Evolutionary conservation across 1,140 invertebrate genomes (phyloP), one percentile per base, ranked within the genome.

Genomic region (Zeugodacus cucurbitae): DNA sequence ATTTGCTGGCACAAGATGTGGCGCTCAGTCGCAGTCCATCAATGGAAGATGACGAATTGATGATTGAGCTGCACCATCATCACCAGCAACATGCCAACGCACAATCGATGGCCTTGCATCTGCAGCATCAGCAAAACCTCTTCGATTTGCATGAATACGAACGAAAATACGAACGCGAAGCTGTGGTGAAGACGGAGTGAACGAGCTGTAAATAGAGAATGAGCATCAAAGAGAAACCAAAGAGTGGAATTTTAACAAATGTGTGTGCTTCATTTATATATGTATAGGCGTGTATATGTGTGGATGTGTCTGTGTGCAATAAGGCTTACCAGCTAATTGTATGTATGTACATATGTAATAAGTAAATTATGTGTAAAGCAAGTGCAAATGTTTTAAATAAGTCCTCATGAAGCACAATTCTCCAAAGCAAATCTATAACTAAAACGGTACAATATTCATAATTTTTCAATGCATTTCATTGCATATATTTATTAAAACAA

Each of bases 151-250:
- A 92, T 29, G 91, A 92, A 54, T 90, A 91, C 34, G 91, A 89
- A 11, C 89, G 92, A 7, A 93, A 93, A 89, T 91, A 89, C 74
- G 91, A 93, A 78, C 90, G 92, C 48, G 91, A 92, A 32, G 90
- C 91, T 44, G 90, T 93, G 85, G 92, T 93, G 48, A 93, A 93
- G 90, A 92, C 93, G 91, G 92, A 93, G 86, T 93, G 89, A 82
- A 7, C 29, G n/a, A 20, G 44, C 54, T 48, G 41, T 4, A 48
- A 32, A 37, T 37, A 17, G 67, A 3, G 34, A 22, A 20, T 6
- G 32, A 26, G 32, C 8, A 34, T 17, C 44, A 86, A 37, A 34
- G 44, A 29, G n/a, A 34, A 58, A 86, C 54, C 85, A 86, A 59
- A 86, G 85, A 37, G 14, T n/a, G 67, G 17, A 74, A n/a, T 41